Evolutionary conservation across 2,888 invertebrate species (phyloP), one percentile per base, ranked within the genome.

Genomic region (Apoderus coryli): DNA sequence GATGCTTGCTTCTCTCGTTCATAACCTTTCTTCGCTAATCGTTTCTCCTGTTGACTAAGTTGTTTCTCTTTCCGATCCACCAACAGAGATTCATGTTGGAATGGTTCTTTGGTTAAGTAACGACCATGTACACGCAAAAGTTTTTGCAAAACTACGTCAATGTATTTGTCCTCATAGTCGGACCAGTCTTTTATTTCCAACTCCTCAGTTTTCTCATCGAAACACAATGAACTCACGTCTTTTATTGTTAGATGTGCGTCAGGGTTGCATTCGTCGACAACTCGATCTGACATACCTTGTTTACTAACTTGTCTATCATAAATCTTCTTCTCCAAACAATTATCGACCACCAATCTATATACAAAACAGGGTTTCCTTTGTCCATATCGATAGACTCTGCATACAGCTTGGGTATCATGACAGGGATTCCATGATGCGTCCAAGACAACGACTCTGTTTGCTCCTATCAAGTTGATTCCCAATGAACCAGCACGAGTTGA

Each of bases 381-480:
- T 0, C 96, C 96, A 52, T 93, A 95, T 47, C 82, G 69, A 54
- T 89, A 90, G 22, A 96, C 92, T 43, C 96, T 66, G 56, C 96
- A 96, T 9, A 98, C 93, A 15, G 96, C 96, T 63, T 90, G 90
- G 0, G 89, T 88, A 53, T 95, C 95, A 50, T 98, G 96, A 52
- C 96, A 96, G 2, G 96, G 96, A 63, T 98, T 98, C 95, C 96
- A 98, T 22, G 90, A 92, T 9, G 96, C 95, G 57, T 98, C 98
- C 50, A 96, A 81, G 27, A 98, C 92, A 23, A 95, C 81, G 4
- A 96, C 96, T 16, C 98, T 69, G 60, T 95, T 96, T 0, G 98
- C 98, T 10, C 95, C 93, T 11, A 93, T 85, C 38, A 98, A 67
- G 63, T 98, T 98, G 41, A 98, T 95, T 5, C 98, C 98, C 16